phyloP scores from a whole-genome alignment of 2,797 vertebrate species.

The Danio kyathit region DNA sequence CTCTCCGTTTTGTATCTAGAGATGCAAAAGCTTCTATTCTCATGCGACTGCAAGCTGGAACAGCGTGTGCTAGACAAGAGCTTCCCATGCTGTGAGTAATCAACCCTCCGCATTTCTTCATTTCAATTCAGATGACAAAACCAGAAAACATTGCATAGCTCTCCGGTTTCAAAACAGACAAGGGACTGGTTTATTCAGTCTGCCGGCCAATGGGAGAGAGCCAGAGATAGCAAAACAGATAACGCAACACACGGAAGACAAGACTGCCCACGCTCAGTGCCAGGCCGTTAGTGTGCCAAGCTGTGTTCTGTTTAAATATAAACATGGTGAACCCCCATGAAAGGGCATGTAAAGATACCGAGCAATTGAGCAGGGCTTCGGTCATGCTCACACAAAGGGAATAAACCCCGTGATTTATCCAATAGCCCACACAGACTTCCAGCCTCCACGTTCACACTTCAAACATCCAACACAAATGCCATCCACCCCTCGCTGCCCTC shows the following conservation, averaged over 20 bases:
- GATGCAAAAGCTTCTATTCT: constrained; percentile 41
- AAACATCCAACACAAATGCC: constrained; percentile 21
- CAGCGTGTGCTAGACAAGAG: constrained; percentile 23
- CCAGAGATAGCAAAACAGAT: constrained; percentile 37
- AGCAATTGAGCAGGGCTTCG: constrained; percentile 42
- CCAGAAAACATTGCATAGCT: constrained; percentile 22
- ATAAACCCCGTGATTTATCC: constrained; percentile 39
- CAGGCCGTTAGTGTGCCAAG: constrained; percentile 35
- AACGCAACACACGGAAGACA: constrained; percentile 14
- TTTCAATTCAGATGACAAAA: constrained; percentile 38
- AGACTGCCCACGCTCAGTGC: constrained; percentile 30
- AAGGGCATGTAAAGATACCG: constrained; percentile 43
- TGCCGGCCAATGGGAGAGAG: neutral
- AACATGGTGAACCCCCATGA: constrained; percentile 48
- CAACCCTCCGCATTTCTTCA: constrained; percentile 17
- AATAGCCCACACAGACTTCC: constrained; percentile 45
- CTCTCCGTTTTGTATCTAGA: constrained; percentile 4
- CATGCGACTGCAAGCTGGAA: constrained; percentile 43
- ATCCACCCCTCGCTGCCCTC: neutral
- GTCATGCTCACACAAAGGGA: constrained; percentile 42
- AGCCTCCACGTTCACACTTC: constrained; percentile 8
- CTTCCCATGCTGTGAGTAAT: constrained; percentile 23
- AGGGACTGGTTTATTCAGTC: constrained; percentile 1
- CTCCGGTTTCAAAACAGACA: constrained; percentile 39
- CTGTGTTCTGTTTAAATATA: constrained; percentile 59